phyloP scores from a whole-genome alignment of 2,888 invertebrate genomes.

The Tetragonisca angustula region DNA sequence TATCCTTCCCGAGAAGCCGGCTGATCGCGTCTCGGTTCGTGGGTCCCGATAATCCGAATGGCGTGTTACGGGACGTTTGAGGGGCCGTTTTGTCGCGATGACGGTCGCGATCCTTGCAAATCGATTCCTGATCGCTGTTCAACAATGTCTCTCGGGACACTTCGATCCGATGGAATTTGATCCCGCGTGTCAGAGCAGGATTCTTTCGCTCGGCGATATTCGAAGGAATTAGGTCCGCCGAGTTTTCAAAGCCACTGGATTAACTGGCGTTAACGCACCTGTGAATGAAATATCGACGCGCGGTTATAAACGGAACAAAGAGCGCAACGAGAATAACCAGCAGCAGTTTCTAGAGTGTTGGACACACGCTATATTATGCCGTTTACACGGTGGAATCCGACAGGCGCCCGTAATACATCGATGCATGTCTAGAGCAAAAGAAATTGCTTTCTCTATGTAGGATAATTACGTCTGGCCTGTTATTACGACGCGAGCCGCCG shows the following conservation, averaged over 20 bases:
- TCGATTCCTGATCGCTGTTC: neutral
- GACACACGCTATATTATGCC: constrained; percentile 24
- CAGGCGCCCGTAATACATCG: constrained; percentile 21
- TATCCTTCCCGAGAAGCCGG: constrained; percentile 72
- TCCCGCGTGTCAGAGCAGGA: neutral
- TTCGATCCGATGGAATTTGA: neutral
- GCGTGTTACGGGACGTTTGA: constrained; percentile 45
- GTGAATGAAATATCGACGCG: constrained; percentile 63
- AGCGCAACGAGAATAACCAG: constrained; percentile 46
- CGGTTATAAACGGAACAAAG: constrained; percentile 60
- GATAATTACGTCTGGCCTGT: neutral
- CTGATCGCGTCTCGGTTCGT: constrained; percentile 57
- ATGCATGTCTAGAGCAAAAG: constrained; percentile 27
- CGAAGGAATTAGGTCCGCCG: too few relatives aligned
- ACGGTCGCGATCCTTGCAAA: constrained; percentile 11
- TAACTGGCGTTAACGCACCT: constrained; percentile 56
- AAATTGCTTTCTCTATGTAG: constrained; percentile 7
- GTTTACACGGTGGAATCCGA: constrained; percentile 39
- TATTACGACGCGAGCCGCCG: neutral
- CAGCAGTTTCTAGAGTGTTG: constrained; percentile 34
- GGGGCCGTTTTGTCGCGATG: constrained; percentile 27
- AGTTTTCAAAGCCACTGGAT: too few relatives aligned
- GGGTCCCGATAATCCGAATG: constrained; percentile 57
- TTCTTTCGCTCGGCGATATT: neutral
- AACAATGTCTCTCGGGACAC: neutral